Evolutionary conservation across 2,113 vertebrate genomes (phyloP).

Genomic region (Tringa solitaria): DNA sequence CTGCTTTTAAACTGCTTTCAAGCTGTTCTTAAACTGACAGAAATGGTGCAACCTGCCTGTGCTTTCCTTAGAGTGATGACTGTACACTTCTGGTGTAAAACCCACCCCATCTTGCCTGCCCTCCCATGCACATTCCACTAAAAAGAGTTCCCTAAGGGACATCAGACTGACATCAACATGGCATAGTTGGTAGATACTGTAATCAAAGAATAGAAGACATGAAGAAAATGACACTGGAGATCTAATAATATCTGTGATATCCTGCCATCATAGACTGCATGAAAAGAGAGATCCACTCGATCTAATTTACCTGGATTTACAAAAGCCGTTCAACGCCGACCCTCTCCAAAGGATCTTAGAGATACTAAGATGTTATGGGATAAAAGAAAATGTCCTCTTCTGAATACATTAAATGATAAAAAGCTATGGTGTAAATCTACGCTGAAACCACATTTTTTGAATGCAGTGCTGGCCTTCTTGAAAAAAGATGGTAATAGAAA

Average conservation of each 20-base stretch:
- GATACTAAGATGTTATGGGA: background rate
- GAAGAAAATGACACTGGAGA: background rate
- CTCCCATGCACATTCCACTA: background rate
- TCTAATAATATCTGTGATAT: background rate
- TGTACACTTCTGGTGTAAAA: background rate
- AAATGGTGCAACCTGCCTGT: background rate
- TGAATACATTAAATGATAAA: background rate
- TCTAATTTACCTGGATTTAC: background rate
- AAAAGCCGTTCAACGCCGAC: background rate
- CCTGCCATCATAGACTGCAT: background rate
- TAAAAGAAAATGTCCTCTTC: background rate
- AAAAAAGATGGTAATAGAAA: background rate
- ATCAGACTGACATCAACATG: background rate
- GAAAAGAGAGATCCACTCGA: background rate
- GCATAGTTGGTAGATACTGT: background rate
- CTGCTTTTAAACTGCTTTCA: background rate
- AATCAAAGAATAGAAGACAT: background rate
- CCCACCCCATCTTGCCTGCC: background rate
- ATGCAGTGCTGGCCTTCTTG: background rate
- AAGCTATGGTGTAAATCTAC: background rate
- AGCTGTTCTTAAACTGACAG: background rate
- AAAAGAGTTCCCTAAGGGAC: background rate
- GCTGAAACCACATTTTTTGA: background rate
- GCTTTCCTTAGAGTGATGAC: background rate
- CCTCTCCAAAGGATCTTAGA: background rate